These are phyloP conservation scores for Eidolon helvum DNA, from an alignment of 2,113 vertebrate species.

Conservation along the genomic window DNA sequence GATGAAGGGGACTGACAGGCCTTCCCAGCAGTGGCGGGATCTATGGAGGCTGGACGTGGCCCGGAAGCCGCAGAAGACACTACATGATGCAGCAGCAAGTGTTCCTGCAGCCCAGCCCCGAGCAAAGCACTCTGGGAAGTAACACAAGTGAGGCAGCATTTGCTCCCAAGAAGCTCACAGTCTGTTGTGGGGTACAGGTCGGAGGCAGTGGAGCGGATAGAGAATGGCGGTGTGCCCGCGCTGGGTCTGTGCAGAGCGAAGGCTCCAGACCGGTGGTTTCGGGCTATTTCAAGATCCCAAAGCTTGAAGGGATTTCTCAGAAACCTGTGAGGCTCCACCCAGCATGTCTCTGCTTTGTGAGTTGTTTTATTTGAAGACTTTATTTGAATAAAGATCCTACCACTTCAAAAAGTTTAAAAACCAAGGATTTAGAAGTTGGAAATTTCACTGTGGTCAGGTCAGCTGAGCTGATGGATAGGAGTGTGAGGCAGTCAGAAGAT, in stretches of 20 bases:
- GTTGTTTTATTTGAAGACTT: background rate
- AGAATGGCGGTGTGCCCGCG: fast-evolving
- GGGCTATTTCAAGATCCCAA: background rate
- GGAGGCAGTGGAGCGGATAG: background rate
- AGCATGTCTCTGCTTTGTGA: background rate
- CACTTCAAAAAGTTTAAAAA: background rate
- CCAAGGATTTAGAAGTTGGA: background rate
- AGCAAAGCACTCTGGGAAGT: background rate
- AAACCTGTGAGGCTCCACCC: background rate
- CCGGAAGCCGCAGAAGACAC: background rate
- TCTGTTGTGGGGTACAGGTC: background rate
- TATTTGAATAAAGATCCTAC: background rate
- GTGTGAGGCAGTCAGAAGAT: background rate
- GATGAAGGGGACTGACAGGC: background rate
- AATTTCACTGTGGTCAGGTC: background rate
- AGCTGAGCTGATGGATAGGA: background rate
- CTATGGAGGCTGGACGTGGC: background rate
- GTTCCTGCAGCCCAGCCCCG: background rate
- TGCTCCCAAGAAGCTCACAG: background rate
- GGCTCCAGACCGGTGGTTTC: too few species aligned
- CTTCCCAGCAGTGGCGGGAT: background rate
- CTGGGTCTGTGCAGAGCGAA: background rate
- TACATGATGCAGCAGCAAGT: background rate
- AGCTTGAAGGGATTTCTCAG: background rate
- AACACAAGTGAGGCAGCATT: background rate